Evolutionary conservation across 1,140 invertebrate genomes (phyloP).

Genomic region (Drosophila ficusphila): DNA sequence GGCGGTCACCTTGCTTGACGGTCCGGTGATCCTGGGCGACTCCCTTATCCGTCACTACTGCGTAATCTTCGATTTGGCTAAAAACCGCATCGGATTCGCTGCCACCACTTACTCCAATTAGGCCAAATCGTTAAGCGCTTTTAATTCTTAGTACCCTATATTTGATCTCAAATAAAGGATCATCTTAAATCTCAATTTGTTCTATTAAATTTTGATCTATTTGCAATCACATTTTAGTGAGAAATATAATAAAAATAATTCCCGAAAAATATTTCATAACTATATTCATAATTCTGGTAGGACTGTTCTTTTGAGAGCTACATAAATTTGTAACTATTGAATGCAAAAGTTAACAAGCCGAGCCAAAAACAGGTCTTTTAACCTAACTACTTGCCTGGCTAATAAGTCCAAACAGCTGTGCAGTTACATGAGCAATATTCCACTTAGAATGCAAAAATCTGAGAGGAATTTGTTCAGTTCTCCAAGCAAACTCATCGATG

Average conservation of each 20-base stretch:
- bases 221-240: too few relatives aligned
- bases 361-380: neutral
- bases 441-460: neutral
- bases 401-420: constrained; percentile 41
- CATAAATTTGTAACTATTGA: too few relatives aligned
- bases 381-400: neutral
- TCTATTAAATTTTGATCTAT: too few relatives aligned
- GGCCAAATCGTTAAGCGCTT: neutral
- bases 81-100: constrained; percentile 29
- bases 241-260: too few relatives aligned
- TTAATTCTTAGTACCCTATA: neutral
- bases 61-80: constrained; percentile 8
- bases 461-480: constrained; percentile 19
- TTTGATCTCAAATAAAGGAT: constrained; percentile 22
- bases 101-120: neutral
- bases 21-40: constrained; percentile 31
- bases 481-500: neutral
- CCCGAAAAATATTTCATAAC: too few relatives aligned
- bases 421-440: constrained; percentile 2
- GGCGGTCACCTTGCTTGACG: neutral
- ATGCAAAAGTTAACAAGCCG: neutral
- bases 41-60: constrained; percentile 25
- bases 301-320: too few relatives aligned
- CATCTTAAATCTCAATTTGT: neutral
- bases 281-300: too few relatives aligned